These are phyloP conservation scores for Masticophis lateralis DNA, from an alignment of 2,797 vertebrate genomes.

Conservation along the genomic window DNA sequence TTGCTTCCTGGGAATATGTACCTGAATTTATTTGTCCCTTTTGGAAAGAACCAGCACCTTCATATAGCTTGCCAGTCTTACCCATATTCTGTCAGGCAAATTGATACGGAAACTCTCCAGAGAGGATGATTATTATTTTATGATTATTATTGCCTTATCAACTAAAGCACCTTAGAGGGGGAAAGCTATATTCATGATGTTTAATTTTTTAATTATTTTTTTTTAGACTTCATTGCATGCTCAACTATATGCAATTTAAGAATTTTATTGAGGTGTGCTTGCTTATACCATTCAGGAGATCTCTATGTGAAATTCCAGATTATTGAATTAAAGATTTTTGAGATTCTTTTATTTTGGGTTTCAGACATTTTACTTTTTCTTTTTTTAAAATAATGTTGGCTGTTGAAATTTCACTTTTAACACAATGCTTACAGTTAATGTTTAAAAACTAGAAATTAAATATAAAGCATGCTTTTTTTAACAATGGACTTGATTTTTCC, in stretches of 20 bases:
- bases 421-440: not conserved
- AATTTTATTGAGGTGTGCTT: not conserved
- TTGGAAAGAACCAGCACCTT: not conserved
- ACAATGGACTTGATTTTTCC: slow-evolving; percentile 23
- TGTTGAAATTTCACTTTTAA: not conserved
- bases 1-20: not conserved
- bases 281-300: not conserved
- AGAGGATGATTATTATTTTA: not conserved
- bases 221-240: not conserved
- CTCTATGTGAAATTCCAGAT: not conserved
- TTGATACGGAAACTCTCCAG: not conserved
- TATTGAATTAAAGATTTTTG: not conserved
- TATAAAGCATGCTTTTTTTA: not conserved
- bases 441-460: not conserved
- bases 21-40: not conserved
- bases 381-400: not conserved
- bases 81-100: not conserved
- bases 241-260: not conserved
- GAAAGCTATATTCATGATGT: not conserved
- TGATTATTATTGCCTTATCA: not conserved
- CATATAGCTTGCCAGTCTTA: not conserved
- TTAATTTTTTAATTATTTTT: not conserved
- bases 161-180: not conserved
- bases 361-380: not conserved
- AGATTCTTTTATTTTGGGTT: not conserved